phyloP scores from a whole-genome alignment of 2,797 vertebrate species.

The Geotrypetes seraphini region DNA sequence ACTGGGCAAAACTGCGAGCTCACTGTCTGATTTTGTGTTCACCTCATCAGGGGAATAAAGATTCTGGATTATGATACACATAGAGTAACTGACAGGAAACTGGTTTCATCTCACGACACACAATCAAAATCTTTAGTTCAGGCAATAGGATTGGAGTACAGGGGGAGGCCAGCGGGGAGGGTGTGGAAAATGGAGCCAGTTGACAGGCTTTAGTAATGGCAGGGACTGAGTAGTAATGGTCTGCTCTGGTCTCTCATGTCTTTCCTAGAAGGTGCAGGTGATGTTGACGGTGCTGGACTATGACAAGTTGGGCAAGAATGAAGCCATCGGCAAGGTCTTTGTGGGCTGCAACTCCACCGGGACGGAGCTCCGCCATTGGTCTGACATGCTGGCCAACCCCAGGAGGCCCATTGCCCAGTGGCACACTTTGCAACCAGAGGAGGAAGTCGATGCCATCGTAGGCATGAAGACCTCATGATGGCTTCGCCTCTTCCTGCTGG shows the following conservation, averaged over 20 bases:
- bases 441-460: slow-evolving; percentile 62
- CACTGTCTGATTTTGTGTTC: no score
- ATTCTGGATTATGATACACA: no score
- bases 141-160: no score
- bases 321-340: slow-evolving; percentile 78
- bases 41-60: no score
- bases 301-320: slow-evolving; percentile 84
- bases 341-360: slow-evolving; percentile 73
- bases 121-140: no score
- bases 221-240: no score
- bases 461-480: slow-evolving; percentile 63
- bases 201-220: no score
- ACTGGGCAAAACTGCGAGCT: no score
- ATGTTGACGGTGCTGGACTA: slow-evolving; percentile 82
- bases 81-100: no score
- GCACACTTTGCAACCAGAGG: slow-evolving; percentile 76
- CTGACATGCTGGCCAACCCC: slow-evolving; percentile 82
- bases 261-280: slow-evolving; percentile 78
- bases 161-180: no score
- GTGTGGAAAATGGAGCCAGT: no score
- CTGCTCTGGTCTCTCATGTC: not conserved
- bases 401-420: slow-evolving; percentile 81
- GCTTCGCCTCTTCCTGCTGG: not conserved
- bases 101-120: no score
- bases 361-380: slow-evolving; percentile 79